Percentiles rank a stretch among this genome's conserved stretches.
Evolutionary conservation across 2,888 invertebrate species (phyloP).

Genomic region (Eristalinus aeneus): DNA sequence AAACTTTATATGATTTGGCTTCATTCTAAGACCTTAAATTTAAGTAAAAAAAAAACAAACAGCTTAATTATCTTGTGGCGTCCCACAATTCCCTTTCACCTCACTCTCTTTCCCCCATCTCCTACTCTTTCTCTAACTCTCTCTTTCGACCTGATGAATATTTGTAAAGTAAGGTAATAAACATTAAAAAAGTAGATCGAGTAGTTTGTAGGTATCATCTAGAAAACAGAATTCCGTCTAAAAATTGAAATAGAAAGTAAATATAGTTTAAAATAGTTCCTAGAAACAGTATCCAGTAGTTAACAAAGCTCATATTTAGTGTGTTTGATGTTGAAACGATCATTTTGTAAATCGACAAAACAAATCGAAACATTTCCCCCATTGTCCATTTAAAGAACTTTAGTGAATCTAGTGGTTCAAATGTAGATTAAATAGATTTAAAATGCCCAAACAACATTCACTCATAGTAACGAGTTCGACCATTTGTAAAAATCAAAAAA

Average conservation of each 20-base stretch:
- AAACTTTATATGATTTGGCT: slow-evolving; percentile 31
- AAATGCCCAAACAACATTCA: slow-evolving; percentile 9
- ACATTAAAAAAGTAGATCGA: slow-evolving; percentile 24
- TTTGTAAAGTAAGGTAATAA: slow-evolving; percentile 38
- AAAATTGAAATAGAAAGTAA: slow-evolving; percentile 5
- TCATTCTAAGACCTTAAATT: slow-evolving; percentile 6
- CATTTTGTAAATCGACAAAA: slow-evolving; percentile 23
- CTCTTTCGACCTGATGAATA: slow-evolving; percentile 9
- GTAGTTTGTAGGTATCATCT: slow-evolving; percentile 13
- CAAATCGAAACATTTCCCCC: slow-evolving; percentile 9
- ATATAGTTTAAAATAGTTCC: slow-evolving; percentile 1
- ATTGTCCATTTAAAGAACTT: slow-evolving; percentile 17
- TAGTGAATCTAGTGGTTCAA: slow-evolving; percentile 24
- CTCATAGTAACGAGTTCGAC: slow-evolving; percentile 19
- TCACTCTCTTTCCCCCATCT: background rate
- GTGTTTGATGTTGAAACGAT: slow-evolving; percentile 41
- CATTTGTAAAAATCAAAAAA: slow-evolving; percentile 47
- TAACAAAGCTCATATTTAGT: slow-evolving; percentile 65
- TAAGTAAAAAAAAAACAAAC: background rate
- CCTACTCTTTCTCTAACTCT: background rate
- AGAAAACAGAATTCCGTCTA: background rate
- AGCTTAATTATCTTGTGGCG: background rate
- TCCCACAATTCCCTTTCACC: slow-evolving; percentile 14
- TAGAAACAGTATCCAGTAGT: slow-evolving; percentile 35
- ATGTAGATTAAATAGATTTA: slow-evolving; percentile 8